Conservation (phyloP, 2,888 invertebrate species). For the Caenorhabditis imperialis region DNA sequence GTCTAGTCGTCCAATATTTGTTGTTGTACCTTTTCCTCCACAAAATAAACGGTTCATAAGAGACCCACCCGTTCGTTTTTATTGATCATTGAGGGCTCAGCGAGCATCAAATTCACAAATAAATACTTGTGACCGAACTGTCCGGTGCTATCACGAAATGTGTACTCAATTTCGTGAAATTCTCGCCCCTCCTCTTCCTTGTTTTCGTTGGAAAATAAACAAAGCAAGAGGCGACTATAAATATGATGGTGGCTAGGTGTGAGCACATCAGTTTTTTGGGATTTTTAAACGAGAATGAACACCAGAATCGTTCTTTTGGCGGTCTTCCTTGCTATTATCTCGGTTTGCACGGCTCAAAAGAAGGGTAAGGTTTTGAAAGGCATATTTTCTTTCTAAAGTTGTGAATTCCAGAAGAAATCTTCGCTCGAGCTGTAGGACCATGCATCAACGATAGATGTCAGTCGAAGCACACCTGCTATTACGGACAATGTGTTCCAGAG, state of each 20-base stretch:
- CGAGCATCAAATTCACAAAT: slow-evolving; percentile 43
- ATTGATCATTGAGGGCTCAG: no score
- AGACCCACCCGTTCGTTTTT: no score
- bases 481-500: slow-evolving; percentile 62
- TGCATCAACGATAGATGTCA: slow-evolving; percentile 65
- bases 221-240: slow-evolving; percentile 22
- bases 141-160: slow-evolving; percentile 25
- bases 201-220: slow-evolving; percentile 49
- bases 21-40: slow-evolving; percentile 23
- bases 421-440: slow-evolving; percentile 63
- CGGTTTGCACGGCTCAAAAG: slow-evolving; percentile 30
- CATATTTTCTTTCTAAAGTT: background rate
- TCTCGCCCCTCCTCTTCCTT: slow-evolving; percentile 47
- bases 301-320: slow-evolving; percentile 24
- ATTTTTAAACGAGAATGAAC: slow-evolving; percentile 30
- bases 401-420: slow-evolving; percentile 53
- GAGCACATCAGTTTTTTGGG: no score
- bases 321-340: slow-evolving; percentile 19
- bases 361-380: slow-evolving; percentile 20
- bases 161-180: slow-evolving; percentile 49
- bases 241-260: slow-evolving; percentile 8
- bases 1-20: slow-evolving; percentile 20
- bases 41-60: no score
- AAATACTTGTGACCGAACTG: slow-evolving; percentile 9
- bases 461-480: slow-evolving; percentile 58